Evolutionary conservation across 2,113 vertebrate genomes (phyloP), one percentile per base, ranked within the genome.

Genomic region (Gobio gobio): DNA sequence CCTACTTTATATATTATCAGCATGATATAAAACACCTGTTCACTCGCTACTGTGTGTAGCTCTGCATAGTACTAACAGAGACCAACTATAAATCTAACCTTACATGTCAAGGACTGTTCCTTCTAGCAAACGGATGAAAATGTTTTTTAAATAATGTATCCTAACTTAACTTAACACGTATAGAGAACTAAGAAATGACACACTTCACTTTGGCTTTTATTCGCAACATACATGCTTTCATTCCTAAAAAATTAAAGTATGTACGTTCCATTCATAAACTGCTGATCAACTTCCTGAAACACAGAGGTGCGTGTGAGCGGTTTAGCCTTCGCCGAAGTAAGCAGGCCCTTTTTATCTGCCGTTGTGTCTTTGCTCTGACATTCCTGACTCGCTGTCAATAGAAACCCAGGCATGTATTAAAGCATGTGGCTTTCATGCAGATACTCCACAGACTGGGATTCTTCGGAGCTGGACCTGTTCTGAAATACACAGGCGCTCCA

Each of bases 351-450:
- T 73, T 83, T 85, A 83, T 88, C 75, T 83, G 63, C 10, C 64
- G 63, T 85, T 87, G 73, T 49, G 43, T 82, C 83, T 78, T 40
- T 36, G 61, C 40, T 59, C 47, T 47, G 12, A 84, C 58, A 66
- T 85, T 82, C 72, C 80, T 20, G 54, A 56, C 18, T 29, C 18
- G 18, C 26, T 26, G 73, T 36, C 45, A 63, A 68, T 13, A 43
- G 16, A 56, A 49, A 10, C 6, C 29, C 2, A 59, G 33, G 3
- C 63, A 72, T 61, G 3, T 14, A 85, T 82, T 12, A 51, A 29
- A 59, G 36, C 20, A 10, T 10, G 43, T 13, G 45, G n/a, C 26
- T 43, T 70, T 56, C 10, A 56, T 56, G 2, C 49, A 73, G 22
- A 74, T 61, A 47, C 56, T 47, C 40, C 36, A 59, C 54, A 59